phyloP scores from a whole-genome alignment of 2,797 vertebrate genomes.

The Lithobates sylvaticus region DNA sequence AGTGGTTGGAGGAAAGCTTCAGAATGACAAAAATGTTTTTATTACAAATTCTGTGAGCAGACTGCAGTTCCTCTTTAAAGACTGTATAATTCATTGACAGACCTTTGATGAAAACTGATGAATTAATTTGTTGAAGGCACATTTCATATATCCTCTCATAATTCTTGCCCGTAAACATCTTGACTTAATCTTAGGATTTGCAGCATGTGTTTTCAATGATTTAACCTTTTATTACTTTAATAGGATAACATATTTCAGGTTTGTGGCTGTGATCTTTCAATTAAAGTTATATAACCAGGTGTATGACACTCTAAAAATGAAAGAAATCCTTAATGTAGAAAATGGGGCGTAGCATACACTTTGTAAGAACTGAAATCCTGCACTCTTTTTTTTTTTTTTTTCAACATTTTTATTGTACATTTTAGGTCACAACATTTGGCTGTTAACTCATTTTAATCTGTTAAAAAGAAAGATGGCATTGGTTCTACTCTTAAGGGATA shows the following conservation, averaged over 20 bases:
- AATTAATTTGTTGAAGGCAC: conserved; percentile 79
- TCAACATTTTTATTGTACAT: too few relatives aligned
- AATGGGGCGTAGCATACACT: neutral
- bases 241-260: conserved; percentile 78
- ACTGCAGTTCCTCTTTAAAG: conserved; percentile 15
- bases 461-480: too few relatives aligned
- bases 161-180: conserved; percentile 79
- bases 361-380: too few relatives aligned
- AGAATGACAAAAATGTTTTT: too few relatives aligned
- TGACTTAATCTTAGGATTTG: conserved; percentile 79
- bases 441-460: too few relatives aligned
- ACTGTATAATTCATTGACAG: conserved; percentile 79
- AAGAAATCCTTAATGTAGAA: neutral
- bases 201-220: conserved; percentile 78
- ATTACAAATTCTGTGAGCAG: too few relatives aligned
- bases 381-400: too few relatives aligned
- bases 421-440: too few relatives aligned
- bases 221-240: conserved; percentile 80
- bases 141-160: conserved; percentile 82
- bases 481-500: too few relatives aligned
- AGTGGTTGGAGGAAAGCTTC: too few relatives aligned
- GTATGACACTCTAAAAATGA: neutral
- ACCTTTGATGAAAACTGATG: conserved; percentile 76
- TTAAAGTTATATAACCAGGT: neutral
- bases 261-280: conserved; percentile 72